Base-by-base conservation (phyloP, 2,888 invertebrate species). In the Spodoptera littoralis region DNA sequence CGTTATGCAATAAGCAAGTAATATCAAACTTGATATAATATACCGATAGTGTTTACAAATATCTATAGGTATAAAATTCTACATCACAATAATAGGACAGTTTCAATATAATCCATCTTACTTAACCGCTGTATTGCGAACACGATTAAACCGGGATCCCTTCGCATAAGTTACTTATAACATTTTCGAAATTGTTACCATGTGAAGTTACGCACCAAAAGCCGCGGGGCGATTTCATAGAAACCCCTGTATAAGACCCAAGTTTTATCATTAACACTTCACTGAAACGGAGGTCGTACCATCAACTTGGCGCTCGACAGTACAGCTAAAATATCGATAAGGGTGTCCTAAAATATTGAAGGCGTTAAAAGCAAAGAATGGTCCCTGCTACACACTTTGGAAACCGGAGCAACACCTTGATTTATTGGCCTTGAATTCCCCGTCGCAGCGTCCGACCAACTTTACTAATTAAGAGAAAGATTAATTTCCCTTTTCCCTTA, bases 401-500 rank as follows among this genome's bases (percentile, higher is more conserved):
- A 84, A 89, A 89, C 75, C 83, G 80, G 82, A 87, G 86, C 78
- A 89, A 86, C 90, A 92, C 92, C 93, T 92, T 92, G 92, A 93
- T 93, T 93, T 92, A 93, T 93, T 80, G 87, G 85, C 88, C 90
- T 89, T 90, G 92, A 89, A 92, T 91, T 87, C 87, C 84, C 86
- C 85, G 80, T 81, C 87, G 85, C 84, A 83, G 81, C 87, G 83
- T 86, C 87, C 82, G 84, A 86, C 90, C 84, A 93, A 93, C 92
- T 93, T 93, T 92, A 79, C 92, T 93, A 93, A 93, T 93, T 93
- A 93, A 92, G 91, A 89, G 86, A 92, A 93, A 93, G 93, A 93
- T 93, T 92, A 92, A 93, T 93, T 91, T 92, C 91, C 90, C 86
- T 88, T 89, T 90, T 89, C 89, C 88, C 85, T 90, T 88, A 91